Evolutionary conservation across 2,113 vertebrate species (phyloP), one percentile per base, ranked within the genome.

Genomic region (Marmota flaviventris): DNA sequence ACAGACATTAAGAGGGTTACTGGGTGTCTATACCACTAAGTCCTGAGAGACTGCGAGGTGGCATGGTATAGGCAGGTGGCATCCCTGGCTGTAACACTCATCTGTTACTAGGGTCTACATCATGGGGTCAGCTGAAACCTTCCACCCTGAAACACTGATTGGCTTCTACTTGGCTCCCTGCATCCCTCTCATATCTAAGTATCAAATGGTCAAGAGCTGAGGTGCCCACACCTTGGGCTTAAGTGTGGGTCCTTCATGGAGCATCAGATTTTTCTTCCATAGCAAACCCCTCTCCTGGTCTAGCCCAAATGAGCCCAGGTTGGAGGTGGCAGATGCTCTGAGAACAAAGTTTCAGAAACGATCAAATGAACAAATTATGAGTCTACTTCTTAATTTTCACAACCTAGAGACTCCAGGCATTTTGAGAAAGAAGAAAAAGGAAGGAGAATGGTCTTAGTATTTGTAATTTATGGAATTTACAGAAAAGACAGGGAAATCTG

Each of bases 391-490:
- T 63, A n/a, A 81, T 42, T 92, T 69, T 89, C 56, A 58, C 14
- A 86, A 61, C 42, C 24, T 72, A 20, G 18, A 85, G 39, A 77
- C 2, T 61, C 32, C 2, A 51, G 14, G 45, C 11, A n/a, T 7
- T 53, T 70, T 37, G 48, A 84, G 69, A 77, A 83, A 58, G 22
- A 76, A 67, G 63, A 42, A 81, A 79, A 85, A 61, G 27, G 12
- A 13, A 69, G 42, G 12, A 51, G 18, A 48, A 61, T 8, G 34
- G 39, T 58, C 13, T n/a, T 5, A 81, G 12, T 70, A 56, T 2
- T 11, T 84, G 45, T 75, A 85, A 95, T 77, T 82, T 63, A 92
- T 56, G 2, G 8, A 96, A 76, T 79, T 75, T 67, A 94, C 61
- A 73, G 0, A 24, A 87, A 91, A 45, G 77, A 88, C 18, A 75